These are phyloP conservation scores for Crax fasciolata DNA, from an alignment of 2,797 vertebrate species.

Conservation along the genomic window DNA sequence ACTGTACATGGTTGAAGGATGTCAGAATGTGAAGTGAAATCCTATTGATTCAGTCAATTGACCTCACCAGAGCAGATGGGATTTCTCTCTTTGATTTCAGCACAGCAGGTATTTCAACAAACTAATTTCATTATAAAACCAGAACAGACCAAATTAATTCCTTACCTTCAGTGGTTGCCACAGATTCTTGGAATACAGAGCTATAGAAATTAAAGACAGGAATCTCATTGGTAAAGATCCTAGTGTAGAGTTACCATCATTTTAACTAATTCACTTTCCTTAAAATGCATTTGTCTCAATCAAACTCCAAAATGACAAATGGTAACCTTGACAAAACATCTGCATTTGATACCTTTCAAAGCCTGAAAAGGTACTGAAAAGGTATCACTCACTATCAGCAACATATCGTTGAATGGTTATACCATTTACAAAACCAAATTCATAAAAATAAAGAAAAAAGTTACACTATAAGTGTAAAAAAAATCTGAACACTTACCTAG, in stretches of 20 bases:
- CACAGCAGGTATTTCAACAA: not conserved
- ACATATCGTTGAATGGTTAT: not conserved
- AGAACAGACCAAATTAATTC: not conserved
- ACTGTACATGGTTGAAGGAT: not conserved
- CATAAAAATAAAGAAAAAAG: not conserved
- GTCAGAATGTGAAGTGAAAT: not conserved
- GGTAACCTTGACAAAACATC: not conserved
- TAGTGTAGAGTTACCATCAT: not conserved
- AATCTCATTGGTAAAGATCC: not conserved
- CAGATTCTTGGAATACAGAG: not conserved
- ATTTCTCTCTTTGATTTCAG: not conserved
- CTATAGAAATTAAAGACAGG: not conserved
- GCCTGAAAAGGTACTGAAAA: not conserved
- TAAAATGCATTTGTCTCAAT: not conserved
- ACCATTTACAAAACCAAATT: not conserved
- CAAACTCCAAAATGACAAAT: not conserved
- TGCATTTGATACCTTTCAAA: not conserved
- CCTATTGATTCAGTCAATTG: not conserved
- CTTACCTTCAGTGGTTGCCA: not conserved
- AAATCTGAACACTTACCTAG: conserved; percentile 76
- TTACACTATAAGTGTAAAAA: not conserved
- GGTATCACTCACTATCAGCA: not conserved
- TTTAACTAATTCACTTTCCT: not conserved
- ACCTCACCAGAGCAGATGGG: not conserved
- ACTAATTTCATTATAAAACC: not conserved